Evolutionary conservation across 2,797 vertebrate genomes (phyloP).

Genomic region (Liasis olivaceus): DNA sequence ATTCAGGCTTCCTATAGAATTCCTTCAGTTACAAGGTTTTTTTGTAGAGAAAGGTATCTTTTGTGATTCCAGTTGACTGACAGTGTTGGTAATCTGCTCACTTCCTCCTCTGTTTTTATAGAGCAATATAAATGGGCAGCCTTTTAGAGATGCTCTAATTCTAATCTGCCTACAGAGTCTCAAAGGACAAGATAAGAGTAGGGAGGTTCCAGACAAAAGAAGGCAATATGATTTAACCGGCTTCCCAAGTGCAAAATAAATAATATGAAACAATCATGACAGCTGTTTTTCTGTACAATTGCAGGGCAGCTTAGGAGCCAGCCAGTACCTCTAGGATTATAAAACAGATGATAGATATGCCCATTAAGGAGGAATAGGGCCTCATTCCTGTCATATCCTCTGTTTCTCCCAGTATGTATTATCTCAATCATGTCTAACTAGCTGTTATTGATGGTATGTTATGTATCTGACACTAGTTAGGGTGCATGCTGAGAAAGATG

Average conservation of each 20-base stretch:
- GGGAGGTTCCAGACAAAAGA: neutral
- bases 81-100: neutral
- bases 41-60: neutral
- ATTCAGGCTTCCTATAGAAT: neutral
- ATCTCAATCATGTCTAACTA: conserved; percentile 32
- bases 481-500: neutral
- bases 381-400: conserved; percentile 15
- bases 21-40: neutral
- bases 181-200: neutral
- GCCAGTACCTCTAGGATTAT: conserved; percentile 15
- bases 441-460: conserved; percentile 6
- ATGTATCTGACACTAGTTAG: conserved; percentile 16
- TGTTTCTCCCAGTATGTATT: neutral
- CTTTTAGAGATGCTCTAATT: neutral
- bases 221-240: neutral
- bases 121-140: neutral
- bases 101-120: neutral
- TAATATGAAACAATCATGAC: conserved; percentile 14
- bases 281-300: neutral
- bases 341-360: conserved; percentile 35
- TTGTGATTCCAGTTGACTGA: neutral
- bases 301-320: neutral
- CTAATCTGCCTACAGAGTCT: neutral
- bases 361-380: conserved; percentile 1
- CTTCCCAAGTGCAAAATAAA: conserved; percentile 19